Base-by-base conservation (phyloP, 2,888 invertebrate species). In the Coenonympha glycerion region DNA sequence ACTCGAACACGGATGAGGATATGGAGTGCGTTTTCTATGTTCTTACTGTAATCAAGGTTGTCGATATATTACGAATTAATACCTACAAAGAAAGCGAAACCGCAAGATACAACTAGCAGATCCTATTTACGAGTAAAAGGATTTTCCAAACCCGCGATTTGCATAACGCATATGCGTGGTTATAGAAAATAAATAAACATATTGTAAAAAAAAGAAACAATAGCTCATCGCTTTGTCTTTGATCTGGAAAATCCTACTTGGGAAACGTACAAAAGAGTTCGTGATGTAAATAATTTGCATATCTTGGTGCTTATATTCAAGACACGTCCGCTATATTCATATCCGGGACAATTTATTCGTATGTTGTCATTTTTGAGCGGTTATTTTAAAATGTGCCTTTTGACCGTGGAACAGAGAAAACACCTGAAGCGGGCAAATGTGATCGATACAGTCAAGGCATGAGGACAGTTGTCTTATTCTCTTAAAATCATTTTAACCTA, bases 181-280 rank as follows among this genome's bases (percentile, higher is more conserved):
- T 33, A 44, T 47, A 52, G 56, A 44, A 57, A 59, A 53, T 49
- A 57, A 59, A 53, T 49, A 56, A 41, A 39, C 18, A 28, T 49
- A 30, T 13, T 34, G 45, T 19, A 24, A 24, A 34, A 19, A 26
- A 53, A 44, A n/a, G 31, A 44, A 9, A 50, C 46, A 50, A 50
- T 50, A 42, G 47, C 6, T 33, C 31, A 40, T 50, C 15, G 36
- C 47, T 50, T 53, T 30, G 24, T 53, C 45, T 53, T 34, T 34
- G 34, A 40, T 49, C 44, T 44, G 40, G 49, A 45, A 53, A 40
- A 31, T 52, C 41, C 36, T 41, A 34, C 36, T 31, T 22, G 22
- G 21, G 33, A 9, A 30, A 42, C 15, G 33, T 22, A 44, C 44
- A 44, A 44, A 44, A 31, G 30, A 22, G 30, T 21, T 30, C 13